phyloP scores from a whole-genome alignment of 1,140 invertebrate genomes.

The Drosophila mojavensis region DNA sequence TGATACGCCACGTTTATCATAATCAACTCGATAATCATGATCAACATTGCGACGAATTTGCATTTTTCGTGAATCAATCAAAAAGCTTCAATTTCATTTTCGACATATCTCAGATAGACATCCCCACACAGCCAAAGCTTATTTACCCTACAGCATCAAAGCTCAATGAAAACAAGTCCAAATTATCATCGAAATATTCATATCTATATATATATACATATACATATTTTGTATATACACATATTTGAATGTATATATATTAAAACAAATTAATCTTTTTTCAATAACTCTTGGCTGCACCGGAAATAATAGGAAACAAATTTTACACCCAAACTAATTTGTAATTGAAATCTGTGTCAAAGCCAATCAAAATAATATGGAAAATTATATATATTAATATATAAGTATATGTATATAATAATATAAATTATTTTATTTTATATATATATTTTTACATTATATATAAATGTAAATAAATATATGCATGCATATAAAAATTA shows the following conservation, averaged over 20 bases:
- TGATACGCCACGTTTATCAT: conserved; percentile 21
- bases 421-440: no score
- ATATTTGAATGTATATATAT: no score
- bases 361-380: not conserved
- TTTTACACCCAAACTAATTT: conserved; percentile 1
- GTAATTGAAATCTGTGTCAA: conserved; percentile 5
- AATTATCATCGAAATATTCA: conserved; percentile 6
- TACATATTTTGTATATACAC: not conserved
- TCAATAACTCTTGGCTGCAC: not conserved
- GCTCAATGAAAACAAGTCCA: conserved; percentile 40
- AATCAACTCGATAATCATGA: conserved; percentile 12
- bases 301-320: conserved; percentile 11
- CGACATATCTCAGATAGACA: conserved; percentile 8
- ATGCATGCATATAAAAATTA: no score
- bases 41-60: conserved; percentile 48
- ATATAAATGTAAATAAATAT: not conserved
- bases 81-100: conserved; percentile 50
- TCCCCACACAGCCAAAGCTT: not conserved
- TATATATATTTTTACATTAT: not conserved
- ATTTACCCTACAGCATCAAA: conserved; percentile 24
- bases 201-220: not conserved
- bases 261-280: not conserved
- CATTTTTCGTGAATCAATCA: conserved; percentile 80
- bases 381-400: no score
- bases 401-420: no score